These are phyloP conservation scores for Lysandra coridon DNA, from an alignment of 2,888 invertebrate genomes.

Conservation along the genomic window DNA sequence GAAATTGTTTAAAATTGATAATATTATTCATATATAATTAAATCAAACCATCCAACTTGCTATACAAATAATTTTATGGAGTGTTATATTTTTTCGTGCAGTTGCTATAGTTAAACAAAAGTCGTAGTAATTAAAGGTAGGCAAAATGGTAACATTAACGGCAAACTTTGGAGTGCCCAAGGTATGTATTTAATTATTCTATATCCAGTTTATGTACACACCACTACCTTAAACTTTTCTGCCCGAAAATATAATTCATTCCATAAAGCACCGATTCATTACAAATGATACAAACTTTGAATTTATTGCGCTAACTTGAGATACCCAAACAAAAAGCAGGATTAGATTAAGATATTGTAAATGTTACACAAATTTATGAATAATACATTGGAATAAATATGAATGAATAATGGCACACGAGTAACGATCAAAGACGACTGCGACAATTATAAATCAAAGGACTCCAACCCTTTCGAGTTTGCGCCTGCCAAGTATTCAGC, in stretches of 20 bases:
- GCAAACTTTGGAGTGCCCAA: neutral
- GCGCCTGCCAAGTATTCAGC: slow-evolving; percentile 33
- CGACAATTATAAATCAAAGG: slow-evolving; percentile 35
- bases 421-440: slow-evolving; percentile 34
- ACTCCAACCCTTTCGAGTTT: slow-evolving; percentile 32
- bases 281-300: neutral
- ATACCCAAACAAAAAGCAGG: slow-evolving; percentile 30
- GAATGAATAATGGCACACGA: slow-evolving; percentile 31
- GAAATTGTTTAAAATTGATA: neutral
- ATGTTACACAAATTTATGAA: slow-evolving; percentile 32
- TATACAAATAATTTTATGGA: neutral
- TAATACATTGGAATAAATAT: slow-evolving; percentile 34
- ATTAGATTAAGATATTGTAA: slow-evolving; percentile 27
- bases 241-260: neutral
- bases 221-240: neutral
- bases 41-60: neutral
- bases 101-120: too few relatives aligned
- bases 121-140: neutral
- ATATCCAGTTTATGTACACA: neutral
- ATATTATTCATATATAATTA: neutral
- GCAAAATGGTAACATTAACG: neutral
- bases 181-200: neutral
- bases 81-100: neutral
- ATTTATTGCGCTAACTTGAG: slow-evolving; percentile 15
- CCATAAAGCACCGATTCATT: neutral